Evolutionary conservation across 2,113 vertebrate species (phyloP), one percentile per base, ranked within the genome.

Genomic region (Pseudorhombus dupliciocellatus): DNA sequence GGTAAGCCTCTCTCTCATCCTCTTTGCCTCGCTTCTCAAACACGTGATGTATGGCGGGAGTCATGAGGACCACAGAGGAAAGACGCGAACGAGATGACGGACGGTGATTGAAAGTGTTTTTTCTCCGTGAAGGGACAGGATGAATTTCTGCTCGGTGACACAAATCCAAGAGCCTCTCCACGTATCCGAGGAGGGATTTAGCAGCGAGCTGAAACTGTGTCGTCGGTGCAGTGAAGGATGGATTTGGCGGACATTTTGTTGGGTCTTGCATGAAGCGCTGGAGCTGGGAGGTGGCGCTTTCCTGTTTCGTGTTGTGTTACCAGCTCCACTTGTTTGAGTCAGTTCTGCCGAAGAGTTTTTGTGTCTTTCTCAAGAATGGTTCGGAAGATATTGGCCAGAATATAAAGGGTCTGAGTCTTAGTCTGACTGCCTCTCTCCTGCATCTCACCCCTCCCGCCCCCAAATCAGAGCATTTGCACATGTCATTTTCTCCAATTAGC

Each of bases 401-500:
- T 71, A 81, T 3, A 21, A 82, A 73, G 69, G 70, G 73, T 57
- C 56, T 54, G 66, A 68, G n/a, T n/a, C n/a, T 84, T 66, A 69
- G 78, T 75, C 28, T 42, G 20, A 67, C 26, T 26, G 53, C 50
- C 69, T 64, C 2, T 68, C 71, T 74, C 59, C 71, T 74, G 55
- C 61, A 79, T 61, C 48, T 56, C 31, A 59, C 44, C 50, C 46
- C 11, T 18, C 31, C 25, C 10, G 9, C 22, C 62, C 63, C 54
- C 30, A 26, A 77, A 65, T 62, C 66, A 78, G 54, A 85, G 75
- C 66, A 80, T 84, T 84, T 88, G 84, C 70, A 77, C 86, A 75
- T 81, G 69, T 77, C 65, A 66, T 72, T 84, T 79, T 81, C 69
- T 70, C 87, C 87, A 74, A 81, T 81, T 73, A 67, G 72, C 73